Base-by-base conservation (phyloP, 1,140 invertebrate genomes). In the Pissodes strobi region DNA sequence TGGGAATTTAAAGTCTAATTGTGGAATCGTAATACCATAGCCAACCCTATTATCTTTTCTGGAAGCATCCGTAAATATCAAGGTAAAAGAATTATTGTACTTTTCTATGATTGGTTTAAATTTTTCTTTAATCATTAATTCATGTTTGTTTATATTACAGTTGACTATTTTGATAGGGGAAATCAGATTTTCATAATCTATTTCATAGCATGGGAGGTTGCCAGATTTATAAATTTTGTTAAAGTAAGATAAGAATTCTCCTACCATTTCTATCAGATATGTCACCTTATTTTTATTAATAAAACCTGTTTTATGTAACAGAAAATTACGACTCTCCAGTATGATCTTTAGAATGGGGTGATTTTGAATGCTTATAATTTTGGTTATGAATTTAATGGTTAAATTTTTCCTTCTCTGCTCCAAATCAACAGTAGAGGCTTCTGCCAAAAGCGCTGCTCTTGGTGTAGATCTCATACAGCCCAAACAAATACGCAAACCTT, bases 351-450 rank as follows among this genome's bases (percentile, higher is more conserved):
- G 10, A 18, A 62, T n/a, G 9, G 64, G 64, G 19, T 66, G 49
- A 13, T 55, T 23, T n/a, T 15, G 10, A 15, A 55, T 43, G 15
- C 8, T 15, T 12, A 55, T 22, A 1, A 55, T 39, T 56, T 57
- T 56, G 2, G 37, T n/a, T 2, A 66, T 5, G 51, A 66, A 61
- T 65, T 65, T 61, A 5, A 12, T 51, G 4, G 57, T 41, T 19
- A 69, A 25, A 12, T n/a, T 48, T n/a, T 41, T 41, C n/a, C 12
- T 13, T 4, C 38, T 41, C 4, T 41, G 38, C n/a, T 41, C 38
- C n/a, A 41, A 17, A 13, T 41, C 38, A 3, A 41, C 3, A n/a
- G 17, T 41, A 6, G 38, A 41, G 4, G 38, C 12, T n/a, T 41
- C 38, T n/a, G 38, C 38, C n/a, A 41, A 41, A 3, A 41, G n/a